These are phyloP conservation scores for Nomia melanderi DNA, from an alignment of 1,140 invertebrate genomes.

Conservation along the genomic window DNA sequence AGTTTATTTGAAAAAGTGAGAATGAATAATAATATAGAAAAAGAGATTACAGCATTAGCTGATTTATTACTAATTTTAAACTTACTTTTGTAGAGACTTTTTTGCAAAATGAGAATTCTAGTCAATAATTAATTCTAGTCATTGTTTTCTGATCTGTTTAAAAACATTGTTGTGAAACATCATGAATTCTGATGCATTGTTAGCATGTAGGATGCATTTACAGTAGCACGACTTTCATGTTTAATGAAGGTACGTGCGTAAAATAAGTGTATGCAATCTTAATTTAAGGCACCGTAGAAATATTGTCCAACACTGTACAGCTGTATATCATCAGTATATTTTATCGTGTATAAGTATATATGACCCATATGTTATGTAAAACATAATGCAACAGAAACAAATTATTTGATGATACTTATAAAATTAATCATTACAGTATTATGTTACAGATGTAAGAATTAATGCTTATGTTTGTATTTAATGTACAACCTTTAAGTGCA, in stretches of 20 bases:
- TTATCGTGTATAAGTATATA: conserved; percentile 25
- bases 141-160: conserved; percentile 64
- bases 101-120: conserved; percentile 69
- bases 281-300: conserved; percentile 45
- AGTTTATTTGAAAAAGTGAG: neutral
- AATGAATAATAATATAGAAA: neutral
- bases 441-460: conserved; percentile 36
- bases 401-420: conserved; percentile 10
- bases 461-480: conserved; percentile 40
- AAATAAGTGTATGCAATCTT: conserved; percentile 48
- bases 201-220: conserved; percentile 55
- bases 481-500: conserved; percentile 1
- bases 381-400: conserved; percentile 13
- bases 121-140: conserved; percentile 76
- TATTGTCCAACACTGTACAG: conserved; percentile 46
- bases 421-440: conserved; percentile 29
- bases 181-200: conserved; percentile 31
- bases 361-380: conserved; percentile 31
- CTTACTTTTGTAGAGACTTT: conserved; percentile 36
- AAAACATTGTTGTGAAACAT: conserved; percentile 26
- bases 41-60: neutral
- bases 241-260: conserved; percentile 36
- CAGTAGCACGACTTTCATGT: conserved; percentile 39
- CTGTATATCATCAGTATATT: conserved; percentile 35
- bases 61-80: conserved; percentile 38